Base-by-base conservation (phyloP, 2,888 invertebrate genomes). In the Tenthredo amoena region DNA sequence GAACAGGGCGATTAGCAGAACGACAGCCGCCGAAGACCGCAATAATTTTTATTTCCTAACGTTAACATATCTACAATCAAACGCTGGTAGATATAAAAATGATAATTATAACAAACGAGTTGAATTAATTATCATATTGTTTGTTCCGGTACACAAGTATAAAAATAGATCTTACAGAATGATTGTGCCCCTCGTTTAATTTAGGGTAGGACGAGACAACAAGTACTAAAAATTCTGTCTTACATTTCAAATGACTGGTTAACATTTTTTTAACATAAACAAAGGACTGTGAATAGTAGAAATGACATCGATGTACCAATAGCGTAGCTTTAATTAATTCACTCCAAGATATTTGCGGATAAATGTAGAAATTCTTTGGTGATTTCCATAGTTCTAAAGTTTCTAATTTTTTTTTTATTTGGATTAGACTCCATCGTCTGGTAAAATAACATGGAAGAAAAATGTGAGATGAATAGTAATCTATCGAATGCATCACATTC, bases 61-160 rank as follows among this genome's bases (percentile, higher is more conserved):
- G 40, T 62, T 62, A 40, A 62, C 40, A 3, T 62, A 50, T 37
- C 58, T 81, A 26, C 79, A 81, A 55, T 62, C 37, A 62, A 81
- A 81, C 62, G 10, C 21, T 31, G 40, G 26, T 83, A 83, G 68
- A 83, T 83, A 83, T 65, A 37, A 37, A 71, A 83, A 83, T 83
- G 83, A 83, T 83, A 83, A 83, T 68, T 83, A 71, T 26, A 83
- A 83, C 83, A 83, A 83, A 83, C 83, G 83, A 83, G 83, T 83
- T 83, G 83, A 83, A 83, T 83, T 83, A 83, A 68, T 83, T 83
- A 83, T 83, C 83, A 83, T 83, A 83, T 43, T 71, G 68, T 71
- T 83, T 47, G 83, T 71, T 83, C 83, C 83, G 83, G 79, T 81
- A 62, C 40, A 81, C 6, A 81, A 31, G 62, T 83, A 83, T 31